phyloP scores from a whole-genome alignment of 2,797 vertebrate species.

The Enteromius trimaculatus region DNA sequence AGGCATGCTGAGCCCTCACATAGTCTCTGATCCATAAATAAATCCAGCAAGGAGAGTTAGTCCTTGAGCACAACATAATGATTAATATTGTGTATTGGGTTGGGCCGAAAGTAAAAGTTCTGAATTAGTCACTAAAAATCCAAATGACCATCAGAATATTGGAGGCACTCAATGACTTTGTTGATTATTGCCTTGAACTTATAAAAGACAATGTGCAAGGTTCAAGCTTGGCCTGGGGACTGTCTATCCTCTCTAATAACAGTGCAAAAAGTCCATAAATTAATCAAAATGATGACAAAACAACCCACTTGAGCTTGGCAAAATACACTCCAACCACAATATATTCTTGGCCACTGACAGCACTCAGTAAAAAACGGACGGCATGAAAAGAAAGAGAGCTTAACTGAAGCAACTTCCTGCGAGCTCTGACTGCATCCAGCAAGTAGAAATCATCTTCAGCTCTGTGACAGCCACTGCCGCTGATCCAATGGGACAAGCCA shows the following conservation, averaged over 20 bases:
- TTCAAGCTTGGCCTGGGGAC: neutral
- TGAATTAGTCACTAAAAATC: neutral
- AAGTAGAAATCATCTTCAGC: slow-evolving; percentile 40
- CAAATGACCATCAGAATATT: neutral
- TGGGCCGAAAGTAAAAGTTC: neutral
- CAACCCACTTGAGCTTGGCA: neutral
- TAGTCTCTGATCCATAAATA: slow-evolving; percentile 21
- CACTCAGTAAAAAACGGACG: neutral
- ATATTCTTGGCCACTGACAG: slow-evolving; percentile 11
- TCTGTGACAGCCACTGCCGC: slow-evolving; percentile 39
- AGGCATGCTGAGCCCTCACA: slow-evolving; percentile 71
- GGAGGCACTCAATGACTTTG: neutral
- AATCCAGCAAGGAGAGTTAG: neutral
- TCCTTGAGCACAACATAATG: neutral
- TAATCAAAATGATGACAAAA: neutral
- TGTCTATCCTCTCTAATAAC: neutral
- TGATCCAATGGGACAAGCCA: slow-evolving; percentile 54
- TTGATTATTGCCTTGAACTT: neutral
- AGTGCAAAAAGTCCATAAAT: neutral
- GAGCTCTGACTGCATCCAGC: neutral
- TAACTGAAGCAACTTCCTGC: slow-evolving; percentile 16
- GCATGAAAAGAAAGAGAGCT: slow-evolving; percentile 14
- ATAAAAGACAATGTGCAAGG: neutral
- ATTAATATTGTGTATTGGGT: neutral
- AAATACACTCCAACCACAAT: neutral